Conservation (phyloP, 2,888 invertebrate species). For the Silvanus unidentatus region DNA sequence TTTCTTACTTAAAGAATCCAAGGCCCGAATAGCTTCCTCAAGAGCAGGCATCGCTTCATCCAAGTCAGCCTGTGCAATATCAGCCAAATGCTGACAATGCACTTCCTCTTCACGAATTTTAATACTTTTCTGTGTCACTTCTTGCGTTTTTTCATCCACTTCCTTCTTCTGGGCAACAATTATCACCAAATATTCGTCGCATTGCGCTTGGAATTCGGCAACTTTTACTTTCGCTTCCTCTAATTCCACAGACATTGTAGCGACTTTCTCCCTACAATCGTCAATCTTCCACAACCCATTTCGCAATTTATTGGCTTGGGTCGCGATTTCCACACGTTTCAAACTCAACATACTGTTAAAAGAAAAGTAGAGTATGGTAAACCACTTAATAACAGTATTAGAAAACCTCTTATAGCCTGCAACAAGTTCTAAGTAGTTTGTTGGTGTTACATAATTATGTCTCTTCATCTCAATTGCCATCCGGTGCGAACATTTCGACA, state of each 20-base stretch:
- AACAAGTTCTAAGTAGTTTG: slow-evolving; percentile 81
- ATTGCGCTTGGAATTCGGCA: slow-evolving; percentile 71
- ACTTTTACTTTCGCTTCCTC: slow-evolving; percentile 72
- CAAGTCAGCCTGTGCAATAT: slow-evolving; percentile 75
- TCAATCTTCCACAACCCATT: slow-evolving; percentile 83
- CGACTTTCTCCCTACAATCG: slow-evolving; percentile 75
- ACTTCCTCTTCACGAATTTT: slow-evolving; percentile 75
- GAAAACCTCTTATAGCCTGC: slow-evolving; percentile 73
- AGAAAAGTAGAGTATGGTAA: not conserved
- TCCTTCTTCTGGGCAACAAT: slow-evolving; percentile 76
- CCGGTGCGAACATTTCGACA: slow-evolving; percentile 61
- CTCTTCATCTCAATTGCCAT: slow-evolving; percentile 76
- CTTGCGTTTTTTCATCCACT: slow-evolving; percentile 75
- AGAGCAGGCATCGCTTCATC: slow-evolving; percentile 82
- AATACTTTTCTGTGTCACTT: slow-evolving; percentile 62
- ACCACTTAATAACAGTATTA: not conserved
- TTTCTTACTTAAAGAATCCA: slow-evolving; percentile 77
- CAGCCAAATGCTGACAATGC: slow-evolving; percentile 75
- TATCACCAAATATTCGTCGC: slow-evolving; percentile 77
- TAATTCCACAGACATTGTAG: slow-evolving; percentile 77
- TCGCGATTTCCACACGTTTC: slow-evolving; percentile 66
- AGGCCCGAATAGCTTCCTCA: slow-evolving; percentile 72
- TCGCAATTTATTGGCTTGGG: slow-evolving; percentile 71
- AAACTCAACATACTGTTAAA: slow-evolving; percentile 58
- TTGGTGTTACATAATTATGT: slow-evolving; percentile 83